Evolutionary conservation across 1,140 invertebrate genomes (phyloP), one percentile per base, ranked within the genome.

Genomic region (Coenobita brevimanus): DNA sequence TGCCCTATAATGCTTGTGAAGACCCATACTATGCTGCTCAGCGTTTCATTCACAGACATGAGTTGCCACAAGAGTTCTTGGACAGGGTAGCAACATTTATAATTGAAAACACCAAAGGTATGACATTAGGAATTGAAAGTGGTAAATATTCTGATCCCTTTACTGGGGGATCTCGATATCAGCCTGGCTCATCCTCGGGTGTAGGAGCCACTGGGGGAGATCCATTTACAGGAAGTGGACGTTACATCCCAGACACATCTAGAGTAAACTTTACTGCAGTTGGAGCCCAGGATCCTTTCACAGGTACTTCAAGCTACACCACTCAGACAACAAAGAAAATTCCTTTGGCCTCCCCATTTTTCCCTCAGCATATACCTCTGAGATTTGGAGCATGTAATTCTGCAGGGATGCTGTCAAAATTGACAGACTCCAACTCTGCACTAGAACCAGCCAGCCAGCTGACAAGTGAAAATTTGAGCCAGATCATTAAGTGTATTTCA

Each of bases 11-110:
- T 92, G 94, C 94, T 15, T 91, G 91, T 33, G 95, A 96, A 91
- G 94, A 96, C 91, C 95, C 95, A 0, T 95, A 94, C 93, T 92
- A 93, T 89, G 94, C 94, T 33, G 95, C 95, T 38, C 95, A 95
- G 90, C 92, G 93, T 54, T 96, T 96, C 91, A 93, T 96, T 38
- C 92, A 95, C 86, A 93, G 94, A 91, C 94, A 99, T 92, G 94
- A 96, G 91, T 94, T 99, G 57, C 96, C 95, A 87, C 97, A 97
- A 93, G 94, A 94, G n/a, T 97, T 96, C 93, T 94, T 99, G 67
- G 97, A 99, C 91, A 96, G 98, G 94, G 96, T 99, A 38, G 97
- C 97, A n/a, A 97, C 98, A 93, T 99, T 99, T 92, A 98, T 99
- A 86, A 94, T 97, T 21, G 96, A 95, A 88, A 99, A 99, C 93